A percentile compares a stretch with the other conserved stretches of the same genome.
Evolutionary conservation across 2,113 vertebrate genomes (phyloP).

Genomic region (Salvelinus fontinalis): DNA sequence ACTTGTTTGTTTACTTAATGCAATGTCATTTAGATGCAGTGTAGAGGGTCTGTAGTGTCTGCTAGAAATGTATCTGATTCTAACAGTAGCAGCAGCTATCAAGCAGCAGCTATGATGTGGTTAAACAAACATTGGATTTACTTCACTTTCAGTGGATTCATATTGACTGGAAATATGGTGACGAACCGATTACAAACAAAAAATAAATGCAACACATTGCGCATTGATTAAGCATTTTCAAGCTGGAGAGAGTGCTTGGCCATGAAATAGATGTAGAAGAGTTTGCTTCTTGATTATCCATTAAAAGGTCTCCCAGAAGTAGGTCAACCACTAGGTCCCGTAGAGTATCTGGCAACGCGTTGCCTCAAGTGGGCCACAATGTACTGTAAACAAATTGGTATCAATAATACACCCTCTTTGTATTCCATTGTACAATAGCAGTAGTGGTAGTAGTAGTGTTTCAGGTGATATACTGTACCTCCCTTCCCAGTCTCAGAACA

Average conservation of each 20-base stretch:
- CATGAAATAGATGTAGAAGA: neutral
- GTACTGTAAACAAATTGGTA: neutral
- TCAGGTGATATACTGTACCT: neutral
- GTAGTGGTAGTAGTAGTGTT: neutral
- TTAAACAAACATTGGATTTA: neutral
- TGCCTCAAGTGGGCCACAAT: neutral
- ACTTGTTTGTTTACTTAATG: no score
- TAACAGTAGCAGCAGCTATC: no score
- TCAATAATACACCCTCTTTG: neutral
- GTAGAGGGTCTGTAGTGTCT: no score
- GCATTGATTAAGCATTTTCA: slow-evolving; percentile 7
- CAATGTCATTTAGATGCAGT: no score
- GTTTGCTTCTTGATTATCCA: neutral
- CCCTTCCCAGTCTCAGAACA: neutral
- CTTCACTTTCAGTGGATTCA: neutral
- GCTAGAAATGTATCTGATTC: no score
- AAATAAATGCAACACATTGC: neutral
- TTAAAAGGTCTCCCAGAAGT: neutral
- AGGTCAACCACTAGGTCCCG: neutral
- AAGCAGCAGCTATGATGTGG: no score
- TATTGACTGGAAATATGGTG: neutral
- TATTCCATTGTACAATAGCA: neutral
- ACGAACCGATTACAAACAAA: neutral
- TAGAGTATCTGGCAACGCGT: neutral
- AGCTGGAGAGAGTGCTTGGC: neutral